Conservation (phyloP, 1,140 invertebrate species). For the Dolichoris vasculosae region DNA sequence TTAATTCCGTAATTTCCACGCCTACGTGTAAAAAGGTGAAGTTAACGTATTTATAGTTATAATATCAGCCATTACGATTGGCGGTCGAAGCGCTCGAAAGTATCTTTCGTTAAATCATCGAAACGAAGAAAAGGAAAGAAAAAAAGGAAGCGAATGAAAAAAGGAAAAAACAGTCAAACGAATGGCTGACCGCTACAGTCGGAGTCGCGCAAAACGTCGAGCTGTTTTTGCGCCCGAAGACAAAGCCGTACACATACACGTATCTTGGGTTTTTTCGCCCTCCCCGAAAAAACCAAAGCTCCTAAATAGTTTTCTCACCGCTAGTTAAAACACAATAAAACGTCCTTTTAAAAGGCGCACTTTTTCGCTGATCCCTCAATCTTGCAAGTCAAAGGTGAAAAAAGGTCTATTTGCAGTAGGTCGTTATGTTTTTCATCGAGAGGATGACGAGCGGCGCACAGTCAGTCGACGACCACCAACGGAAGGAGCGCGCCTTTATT, state of each 20-base stretch:
- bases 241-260: not conserved
- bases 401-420: slow-evolving; percentile 46
- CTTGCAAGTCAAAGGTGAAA: slow-evolving; percentile 37
- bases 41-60: not conserved
- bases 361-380: slow-evolving; percentile 20
- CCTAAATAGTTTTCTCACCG: slow-evolving; percentile 35
- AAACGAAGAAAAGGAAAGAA: not conserved
- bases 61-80: not conserved
- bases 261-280: not conserved
- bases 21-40: not conserved
- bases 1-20: not conserved
- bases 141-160: not conserved
- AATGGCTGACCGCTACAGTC: not conserved
- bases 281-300: not conserved
- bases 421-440: slow-evolving; percentile 45
- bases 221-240: not conserved
- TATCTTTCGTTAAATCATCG: not conserved
- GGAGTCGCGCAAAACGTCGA: not conserved
- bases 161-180: not conserved
- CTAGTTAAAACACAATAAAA: slow-evolving; percentile 34
- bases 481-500: slow-evolving; percentile 60
- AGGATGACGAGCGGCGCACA: slow-evolving; percentile 16
- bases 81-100: not conserved
- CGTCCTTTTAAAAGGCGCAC: not conserved
- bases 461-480: slow-evolving; percentile 37